Conservation (phyloP, 2,113 vertebrate species). For the Epinephelus lanceolatus region DNA sequence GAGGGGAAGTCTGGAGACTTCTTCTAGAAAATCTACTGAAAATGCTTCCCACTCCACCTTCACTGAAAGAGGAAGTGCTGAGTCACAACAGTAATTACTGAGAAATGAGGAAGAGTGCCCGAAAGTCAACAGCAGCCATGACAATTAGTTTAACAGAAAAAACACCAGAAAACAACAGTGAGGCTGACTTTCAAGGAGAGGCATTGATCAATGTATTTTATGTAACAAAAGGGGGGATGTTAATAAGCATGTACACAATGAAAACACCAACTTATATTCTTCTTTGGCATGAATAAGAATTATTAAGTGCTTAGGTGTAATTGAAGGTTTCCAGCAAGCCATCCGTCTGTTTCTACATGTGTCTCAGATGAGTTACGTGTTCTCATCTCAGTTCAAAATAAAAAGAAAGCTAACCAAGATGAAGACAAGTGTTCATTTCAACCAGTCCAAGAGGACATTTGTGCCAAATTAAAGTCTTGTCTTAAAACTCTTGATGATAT, state of each 20-base stretch:
- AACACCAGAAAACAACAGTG: background rate
- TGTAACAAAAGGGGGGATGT: too few relatives aligned
- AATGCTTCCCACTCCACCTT: conserved; percentile 48
- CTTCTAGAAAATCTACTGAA: conserved; percentile 19
- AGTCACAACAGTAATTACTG: conserved; percentile 64
- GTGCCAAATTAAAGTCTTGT: too few relatives aligned
- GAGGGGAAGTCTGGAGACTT: conserved; percentile 6
- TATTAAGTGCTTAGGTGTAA: too few relatives aligned
- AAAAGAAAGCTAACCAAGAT: too few relatives aligned
- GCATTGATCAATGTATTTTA: background rate
- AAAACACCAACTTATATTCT: background rate
- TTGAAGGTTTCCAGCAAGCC: too few relatives aligned
- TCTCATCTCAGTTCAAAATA: too few relatives aligned
- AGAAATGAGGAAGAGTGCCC: conserved; percentile 51
- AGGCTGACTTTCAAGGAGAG: background rate
- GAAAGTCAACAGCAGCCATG: background rate
- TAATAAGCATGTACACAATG: background rate
- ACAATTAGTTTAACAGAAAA: background rate
- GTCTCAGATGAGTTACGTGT: too few relatives aligned
- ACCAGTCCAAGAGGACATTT: too few relatives aligned
- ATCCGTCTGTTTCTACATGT: too few relatives aligned
- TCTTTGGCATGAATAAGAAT: too few relatives aligned
- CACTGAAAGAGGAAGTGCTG: conserved; percentile 69
- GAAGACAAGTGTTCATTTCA: too few relatives aligned
- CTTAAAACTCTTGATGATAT: too few relatives aligned